Base-by-base conservation (phyloP, 1,140 invertebrate genomes). In the Lethrus apterus region DNA sequence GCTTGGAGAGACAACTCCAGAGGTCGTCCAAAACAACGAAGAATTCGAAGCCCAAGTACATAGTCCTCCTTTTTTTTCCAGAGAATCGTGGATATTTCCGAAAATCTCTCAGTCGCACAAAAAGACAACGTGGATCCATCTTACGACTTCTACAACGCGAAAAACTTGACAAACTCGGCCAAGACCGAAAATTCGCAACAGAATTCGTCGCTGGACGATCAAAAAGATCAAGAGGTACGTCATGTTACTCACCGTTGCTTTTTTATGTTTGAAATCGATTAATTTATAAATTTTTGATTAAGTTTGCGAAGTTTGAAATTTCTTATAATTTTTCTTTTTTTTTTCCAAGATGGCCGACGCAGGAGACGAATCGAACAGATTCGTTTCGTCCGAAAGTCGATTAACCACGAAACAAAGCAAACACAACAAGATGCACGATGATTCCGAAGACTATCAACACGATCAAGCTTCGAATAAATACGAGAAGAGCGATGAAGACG, bases 71-170 rank as follows among this genome's bases (percentile, higher is more conserved):
- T 26, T 42, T 29, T 45, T 40, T 50, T 62, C 7, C 54, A 83
- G 78, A 72, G 86, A 56, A 88, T 89, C 51, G 85, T 88, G 72
- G 85, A 88, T 59, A 79, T 83, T 4, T 86, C 86, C 0, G 84
- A 89, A 59, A 80, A 82, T 46, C 79, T 79, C 53, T 84, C 85
- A 0, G 65, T 80, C 34, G 72, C 75, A 3, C 70, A 74, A 58
- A 70, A 74, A 26, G 71, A 70, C 34, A 72, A 77, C 17, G 76
- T 80, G 2, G 74, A 79, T 10, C 71, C 78, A 47, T 70, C 77
- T 51, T 86, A 78, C 62, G 65, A 74, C 13, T 88, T 82, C 57
- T 79, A 78, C 45, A 86, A 86, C 59, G 81, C 83, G 18, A 88
- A 88, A 65, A 77, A 83, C 55, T 76, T 83, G 66, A 73, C 75